Base-by-base conservation (phyloP, 2,888 invertebrate species). In the Cylloceria caligata region DNA sequence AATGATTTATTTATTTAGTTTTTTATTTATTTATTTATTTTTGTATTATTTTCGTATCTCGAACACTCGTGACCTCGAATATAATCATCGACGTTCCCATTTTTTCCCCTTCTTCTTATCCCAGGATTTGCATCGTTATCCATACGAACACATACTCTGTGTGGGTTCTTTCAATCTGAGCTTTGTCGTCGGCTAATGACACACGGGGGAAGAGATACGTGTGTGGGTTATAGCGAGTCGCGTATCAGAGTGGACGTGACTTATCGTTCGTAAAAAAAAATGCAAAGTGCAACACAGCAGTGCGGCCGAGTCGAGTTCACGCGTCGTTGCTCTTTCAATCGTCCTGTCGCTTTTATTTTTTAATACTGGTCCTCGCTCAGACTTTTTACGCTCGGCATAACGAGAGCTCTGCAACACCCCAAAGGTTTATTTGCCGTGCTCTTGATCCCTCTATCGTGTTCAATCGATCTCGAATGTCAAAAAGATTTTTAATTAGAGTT, bases 121-220 rank as follows among this genome's bases (percentile, higher is more conserved):
- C 64, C 21, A 27, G 57, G 47, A 79, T 79, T 72, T 79, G 72
- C 78, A 79, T 79, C 72, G 47, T 79, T 79, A 67, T 67, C 73
- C 69, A 27, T n/a, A n/a, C 45, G 16, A 9, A 55, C 39, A 34
- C 36, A 65, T 64, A 64, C 34, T 65, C 16, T 49, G 39, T 39
- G n/a, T 5, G 30, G 24, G 55, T 55, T 57, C 27, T 24, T 24
- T 52, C 21, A 30, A 7, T 24, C 6, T 36, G 52, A 69, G 55
- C 27, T 55, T 42, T 24, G 57, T 30, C 71, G 47, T 34, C 49
- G 47, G 30, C 47, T 5, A 49, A 67, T 27, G 30, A 65, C 39
- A 65, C n/a, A 36, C 27, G 9, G 3, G 3, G 36, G n/a, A 1
- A 34, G 6, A 36, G 16, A 19, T 60, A 13, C 21, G 42, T 42